These are phyloP conservation scores for Cryptocephalus primarius DNA, from an alignment of 2,888 invertebrate genomes.

Conservation along the genomic window DNA sequence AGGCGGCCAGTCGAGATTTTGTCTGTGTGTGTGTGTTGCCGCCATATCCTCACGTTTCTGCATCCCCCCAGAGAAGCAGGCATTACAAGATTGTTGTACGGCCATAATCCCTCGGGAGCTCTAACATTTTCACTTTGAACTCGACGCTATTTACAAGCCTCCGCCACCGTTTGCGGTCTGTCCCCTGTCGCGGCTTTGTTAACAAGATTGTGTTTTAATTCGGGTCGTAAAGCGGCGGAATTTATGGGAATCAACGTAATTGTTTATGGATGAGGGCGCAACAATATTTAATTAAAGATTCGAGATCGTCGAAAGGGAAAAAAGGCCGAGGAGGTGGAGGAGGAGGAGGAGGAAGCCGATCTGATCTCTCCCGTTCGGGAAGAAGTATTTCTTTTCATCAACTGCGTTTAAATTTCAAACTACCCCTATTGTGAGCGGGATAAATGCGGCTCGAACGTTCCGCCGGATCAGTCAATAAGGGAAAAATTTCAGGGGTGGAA, in stretches of 20 bases:
- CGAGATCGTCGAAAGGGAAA: no score
- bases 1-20: no score
- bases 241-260: neutral
- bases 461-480: conserved; percentile 37
- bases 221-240: neutral
- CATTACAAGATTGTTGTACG: no score
- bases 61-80: no score
- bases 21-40: no score
- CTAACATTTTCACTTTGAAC: conserved; percentile 33
- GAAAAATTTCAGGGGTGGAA: conserved; percentile 33
- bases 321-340: no score
- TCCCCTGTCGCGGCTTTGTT: neutral
- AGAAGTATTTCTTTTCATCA: conserved; percentile 29
- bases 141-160: conserved; percentile 21
- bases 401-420: conserved; percentile 30
- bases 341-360: no score
- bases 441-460: conserved; percentile 33
- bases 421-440: conserved; percentile 32
- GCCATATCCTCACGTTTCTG: no score
- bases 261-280: no score
- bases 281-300: no score
- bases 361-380: no score
- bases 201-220: neutral
- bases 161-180: conserved; percentile 1
- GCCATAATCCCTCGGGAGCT: conserved; percentile 32